phyloP scores from a whole-genome alignment of 2,797 vertebrate species.

The Neosalanx taihuensis region DNA sequence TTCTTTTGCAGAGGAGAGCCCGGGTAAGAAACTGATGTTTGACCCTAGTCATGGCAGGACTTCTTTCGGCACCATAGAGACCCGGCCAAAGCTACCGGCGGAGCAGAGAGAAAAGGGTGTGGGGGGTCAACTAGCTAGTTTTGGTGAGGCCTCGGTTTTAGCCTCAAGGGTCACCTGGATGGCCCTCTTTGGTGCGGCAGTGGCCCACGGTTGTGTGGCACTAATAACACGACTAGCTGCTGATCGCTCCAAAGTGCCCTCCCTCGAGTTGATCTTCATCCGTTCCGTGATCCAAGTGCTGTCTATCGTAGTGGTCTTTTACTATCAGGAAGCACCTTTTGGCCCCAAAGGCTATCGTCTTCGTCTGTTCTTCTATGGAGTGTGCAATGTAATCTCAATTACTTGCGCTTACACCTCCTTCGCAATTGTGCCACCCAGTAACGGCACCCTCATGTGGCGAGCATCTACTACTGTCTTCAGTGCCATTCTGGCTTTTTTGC shows the following conservation, averaged over 20 bases:
- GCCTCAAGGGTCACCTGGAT: slow-evolving; percentile 91
- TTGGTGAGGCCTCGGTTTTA: slow-evolving; percentile 83
- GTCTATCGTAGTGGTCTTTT: slow-evolving; percentile 88
- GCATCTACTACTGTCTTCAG: slow-evolving; percentile 96
- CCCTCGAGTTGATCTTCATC: slow-evolving; percentile 96
- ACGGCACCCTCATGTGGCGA: slow-evolving; percentile 98
- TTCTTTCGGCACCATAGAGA: slow-evolving; percentile 89
- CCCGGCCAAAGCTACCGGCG: slow-evolving; percentile 65
- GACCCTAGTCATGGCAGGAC: slow-evolving; percentile 79
- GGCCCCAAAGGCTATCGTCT: slow-evolving; percentile 91
- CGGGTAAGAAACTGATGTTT: slow-evolving; percentile 81
- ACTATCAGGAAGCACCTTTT: slow-evolving; percentile 90
- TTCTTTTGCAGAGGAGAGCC: slow-evolving; percentile 83
- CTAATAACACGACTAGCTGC: slow-evolving; percentile 91
- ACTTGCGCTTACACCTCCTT: slow-evolving; percentile 98
- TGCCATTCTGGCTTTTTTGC: slow-evolving; percentile 89
- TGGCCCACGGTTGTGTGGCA: slow-evolving; percentile 94
- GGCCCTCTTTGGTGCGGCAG: slow-evolving; percentile 89
- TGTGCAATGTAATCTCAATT: slow-evolving; percentile 97
- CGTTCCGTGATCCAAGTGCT: slow-evolving; percentile 94
- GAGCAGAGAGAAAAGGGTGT: slow-evolving; percentile 71
- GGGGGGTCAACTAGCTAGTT: slow-evolving; percentile 78
- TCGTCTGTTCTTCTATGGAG: slow-evolving; percentile 92
- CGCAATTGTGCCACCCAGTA: slow-evolving; percentile 94
- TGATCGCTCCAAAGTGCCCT: slow-evolving; percentile 95